These are phyloP conservation scores for Drosophila tani DNA, from an alignment of 1,140 invertebrate species.

Conservation along the genomic window DNA sequence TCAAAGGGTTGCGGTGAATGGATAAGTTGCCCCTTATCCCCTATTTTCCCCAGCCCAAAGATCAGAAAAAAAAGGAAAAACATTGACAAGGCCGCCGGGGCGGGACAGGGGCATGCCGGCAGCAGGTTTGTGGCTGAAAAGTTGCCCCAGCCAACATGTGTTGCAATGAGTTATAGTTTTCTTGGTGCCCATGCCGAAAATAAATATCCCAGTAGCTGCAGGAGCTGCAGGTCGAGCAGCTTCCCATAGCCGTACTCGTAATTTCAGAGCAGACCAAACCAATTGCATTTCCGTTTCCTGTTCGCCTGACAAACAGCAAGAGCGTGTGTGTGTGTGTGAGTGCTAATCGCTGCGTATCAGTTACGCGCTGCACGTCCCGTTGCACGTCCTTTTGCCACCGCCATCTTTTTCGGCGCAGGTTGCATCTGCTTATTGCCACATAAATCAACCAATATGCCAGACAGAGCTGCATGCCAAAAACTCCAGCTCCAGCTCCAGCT, in stretches of 20 bases:
- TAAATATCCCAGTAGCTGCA: conserved; percentile 53
- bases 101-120: not conserved
- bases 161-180: conserved; percentile 79
- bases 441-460: conserved; percentile 79
- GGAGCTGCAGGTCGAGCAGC: conserved; percentile 3
- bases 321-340: conserved; percentile 32
- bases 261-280: conserved; percentile 62
- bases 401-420: conserved; percentile 59
- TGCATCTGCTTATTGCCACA: conserved; percentile 82
- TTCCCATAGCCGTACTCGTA: conserved; percentile 52
- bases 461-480: conserved; percentile 52
- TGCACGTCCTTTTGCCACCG: conserved; percentile 24
- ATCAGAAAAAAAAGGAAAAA: conserved; percentile 26
- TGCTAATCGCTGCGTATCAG: conserved; percentile 78
- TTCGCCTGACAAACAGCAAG: conserved; percentile 8
- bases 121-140: conserved; percentile 51
- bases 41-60: not conserved
- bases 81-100: conserved; percentile 49
- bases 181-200: conserved; percentile 52
- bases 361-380: conserved; percentile 72
- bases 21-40: conserved; percentile 64
- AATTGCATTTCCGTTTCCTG: conserved; percentile 58
- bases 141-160: conserved; percentile 74
- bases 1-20: conserved; percentile 77
- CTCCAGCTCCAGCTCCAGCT: conserved; percentile 23